Evolutionary conservation across 2,113 vertebrate species (phyloP).

Genomic region (Cyanistes caeruleus): DNA sequence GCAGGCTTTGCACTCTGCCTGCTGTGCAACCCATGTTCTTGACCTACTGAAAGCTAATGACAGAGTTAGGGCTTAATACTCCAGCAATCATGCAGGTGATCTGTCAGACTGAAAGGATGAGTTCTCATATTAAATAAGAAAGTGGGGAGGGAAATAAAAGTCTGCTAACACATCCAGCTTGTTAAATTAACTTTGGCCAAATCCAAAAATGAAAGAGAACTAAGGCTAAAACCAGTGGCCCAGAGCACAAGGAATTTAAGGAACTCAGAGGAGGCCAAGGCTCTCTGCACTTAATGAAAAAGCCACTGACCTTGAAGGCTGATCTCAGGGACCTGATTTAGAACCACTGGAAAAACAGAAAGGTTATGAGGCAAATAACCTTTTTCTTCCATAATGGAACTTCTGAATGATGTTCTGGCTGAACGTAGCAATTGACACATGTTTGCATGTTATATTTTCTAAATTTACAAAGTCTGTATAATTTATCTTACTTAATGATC

Average conservation of each 20-base stretch:
- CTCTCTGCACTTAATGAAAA: slow-evolving; percentile 59
- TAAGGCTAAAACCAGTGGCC: slow-evolving; percentile 15
- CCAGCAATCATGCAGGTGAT: slow-evolving; percentile 55
- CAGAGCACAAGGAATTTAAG: not conserved
- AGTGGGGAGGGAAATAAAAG: not conserved
- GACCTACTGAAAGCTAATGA: slow-evolving; percentile 40
- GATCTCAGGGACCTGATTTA: slow-evolving; percentile 24
- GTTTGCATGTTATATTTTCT: not conserved
- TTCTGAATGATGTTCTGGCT: not conserved
- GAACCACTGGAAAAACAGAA: slow-evolving; percentile 29
- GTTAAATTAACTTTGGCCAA: slow-evolving; percentile 38
- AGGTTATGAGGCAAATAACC: not conserved
- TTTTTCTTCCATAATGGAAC: not conserved
- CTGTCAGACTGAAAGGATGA: slow-evolving; percentile 8
- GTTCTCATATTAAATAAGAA: not conserved
- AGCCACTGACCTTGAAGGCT: slow-evolving; percentile 49
- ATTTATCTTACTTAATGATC: not conserved
- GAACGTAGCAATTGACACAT: not conserved
- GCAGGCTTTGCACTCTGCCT: not conserved
- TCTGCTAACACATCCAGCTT: not conserved
- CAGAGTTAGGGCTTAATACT: slow-evolving; percentile 16
- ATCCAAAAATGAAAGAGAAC: not conserved
- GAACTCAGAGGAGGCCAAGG: slow-evolving; percentile 31
- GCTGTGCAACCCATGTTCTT: not conserved
- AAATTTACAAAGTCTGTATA: not conserved